These are phyloP conservation scores for Columbina picui DNA, from an alignment of 2,113 vertebrate genomes.

Conservation along the genomic window DNA sequence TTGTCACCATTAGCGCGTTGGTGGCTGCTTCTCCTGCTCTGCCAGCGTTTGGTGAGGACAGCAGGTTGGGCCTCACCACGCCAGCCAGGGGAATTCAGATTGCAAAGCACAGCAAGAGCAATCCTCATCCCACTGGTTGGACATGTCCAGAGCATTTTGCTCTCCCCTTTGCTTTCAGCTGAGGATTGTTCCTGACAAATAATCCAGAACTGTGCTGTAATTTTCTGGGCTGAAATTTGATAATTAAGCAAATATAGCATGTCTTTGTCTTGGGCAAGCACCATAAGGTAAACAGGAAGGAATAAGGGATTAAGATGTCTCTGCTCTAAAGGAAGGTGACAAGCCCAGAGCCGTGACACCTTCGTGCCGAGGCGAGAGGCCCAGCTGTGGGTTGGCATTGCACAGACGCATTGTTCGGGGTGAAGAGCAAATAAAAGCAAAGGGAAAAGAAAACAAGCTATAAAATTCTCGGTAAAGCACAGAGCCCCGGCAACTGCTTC, in stretches of 20 bases:
- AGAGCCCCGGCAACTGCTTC: conserved; percentile 46
- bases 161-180: background rate
- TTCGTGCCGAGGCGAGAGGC: conserved; percentile 13
- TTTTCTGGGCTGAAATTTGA: conserved; percentile 73
- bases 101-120: fast-evolving
- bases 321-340: conserved; percentile 57
- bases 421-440: conserved; percentile 79
- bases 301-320: conserved; percentile 76
- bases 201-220: background rate
- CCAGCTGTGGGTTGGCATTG: conserved; percentile 69
- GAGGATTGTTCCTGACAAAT: conserved; percentile 34
- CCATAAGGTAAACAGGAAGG: conserved; percentile 80
- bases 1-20: background rate
- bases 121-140: fast-evolving
- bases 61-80: background rate
- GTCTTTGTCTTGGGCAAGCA: conserved; percentile 71
- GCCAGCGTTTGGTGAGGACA: background rate
- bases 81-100: background rate
- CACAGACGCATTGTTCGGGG: conserved; percentile 70
- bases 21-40: background rate
- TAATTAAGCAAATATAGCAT: conserved; percentile 73
- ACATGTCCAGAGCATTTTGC: fast-evolving
- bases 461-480: conserved; percentile 75
- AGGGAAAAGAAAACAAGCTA: conserved; percentile 79
- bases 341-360: conserved; percentile 60